A percentile compares a stretch with the other conserved stretches of the same genome.
Conservation (phyloP, 1,140 invertebrate genomes). For the Euborellia annulipes region DNA sequence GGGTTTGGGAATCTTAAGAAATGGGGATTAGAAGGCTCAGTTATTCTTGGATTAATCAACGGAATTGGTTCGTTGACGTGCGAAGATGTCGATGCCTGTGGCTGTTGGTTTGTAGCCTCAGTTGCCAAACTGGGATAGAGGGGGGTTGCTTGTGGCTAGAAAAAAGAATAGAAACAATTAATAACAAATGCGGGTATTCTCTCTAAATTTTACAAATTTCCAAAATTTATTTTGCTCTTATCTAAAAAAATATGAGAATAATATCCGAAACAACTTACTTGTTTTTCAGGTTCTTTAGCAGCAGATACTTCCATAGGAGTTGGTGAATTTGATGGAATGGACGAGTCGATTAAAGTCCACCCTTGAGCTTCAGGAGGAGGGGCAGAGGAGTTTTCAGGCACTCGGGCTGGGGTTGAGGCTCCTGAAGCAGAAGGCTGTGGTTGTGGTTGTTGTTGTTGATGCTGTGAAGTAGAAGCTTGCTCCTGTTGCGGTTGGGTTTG, state of each 20-base stretch:
- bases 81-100: slow-evolving; percentile 5
- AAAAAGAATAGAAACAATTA: slow-evolving; percentile 14
- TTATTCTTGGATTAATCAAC: slow-evolving; percentile 1
- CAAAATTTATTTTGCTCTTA: neutral
- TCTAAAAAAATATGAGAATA: neutral
- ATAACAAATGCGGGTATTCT: slow-evolving; percentile 6
- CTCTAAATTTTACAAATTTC: neutral
- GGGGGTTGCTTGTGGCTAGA: slow-evolving; percentile 5
- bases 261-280: neutral
- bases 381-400: no score
- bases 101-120: slow-evolving; percentile 7
- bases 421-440: no score
- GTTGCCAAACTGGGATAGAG: slow-evolving; percentile 9
- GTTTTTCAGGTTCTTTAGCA: neutral
- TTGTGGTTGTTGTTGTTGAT: no score
- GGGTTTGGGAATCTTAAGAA: slow-evolving; percentile 6
- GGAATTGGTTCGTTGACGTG: no score
- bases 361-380: no score
- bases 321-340: neutral
- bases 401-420: no score
- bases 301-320: neutral
- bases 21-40: slow-evolving; percentile 20
- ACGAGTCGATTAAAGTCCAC: slow-evolving; percentile 9
- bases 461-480: no score
- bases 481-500: no score